Base-by-base conservation (phyloP, 2,888 invertebrate species). In the Carcina quercana region DNA sequence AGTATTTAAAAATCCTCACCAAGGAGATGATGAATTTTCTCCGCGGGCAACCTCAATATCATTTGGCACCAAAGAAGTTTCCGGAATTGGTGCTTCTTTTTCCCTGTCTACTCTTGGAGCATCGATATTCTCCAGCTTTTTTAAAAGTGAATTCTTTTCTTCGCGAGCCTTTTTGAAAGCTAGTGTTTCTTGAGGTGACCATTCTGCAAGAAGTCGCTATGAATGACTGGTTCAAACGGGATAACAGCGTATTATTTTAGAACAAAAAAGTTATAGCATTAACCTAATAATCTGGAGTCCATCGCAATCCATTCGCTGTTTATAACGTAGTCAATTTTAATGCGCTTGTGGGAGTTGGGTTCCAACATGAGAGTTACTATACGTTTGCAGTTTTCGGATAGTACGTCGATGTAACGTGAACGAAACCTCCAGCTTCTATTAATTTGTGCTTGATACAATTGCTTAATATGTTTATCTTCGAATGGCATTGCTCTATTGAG, bases 401-500 rank as follows among this genome's bases (percentile, higher is more conserved):
- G 47, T 2, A 51, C 41, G 28, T 87, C 86, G 0, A 75, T 63
- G 15, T 89, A 87, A 51, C 89, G 89, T 1, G 88, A 80, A n/a
- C 91, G 83, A 57, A 91, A 91, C 50, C 87, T 88, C 90, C 91
- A 92, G 37, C 84, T 82, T 35, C 78, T 85, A 40, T 85, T 86
- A 3, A 88, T 62, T 47, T 84, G 83, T 1, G 82, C 69, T 47
- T 89, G 88, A 50, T 91, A 89, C 47, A 94, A 73, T 38, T 73
- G 87, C 46, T 89, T 90, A 15, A 92, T 87, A 50, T 93, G 91
- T 15, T 88, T 87, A 43, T 93, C 92, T 56, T 93, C 92, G 56
- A 93, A 95, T 0, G 95, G 94, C 91, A 94, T 92, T 0, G 91
- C 89, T 56, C 92, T 89, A 57, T 93, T 94, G 2, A 93, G 58